phyloP scores from a whole-genome alignment of 2,888 invertebrate species.

The Thera obeliscata region DNA sequence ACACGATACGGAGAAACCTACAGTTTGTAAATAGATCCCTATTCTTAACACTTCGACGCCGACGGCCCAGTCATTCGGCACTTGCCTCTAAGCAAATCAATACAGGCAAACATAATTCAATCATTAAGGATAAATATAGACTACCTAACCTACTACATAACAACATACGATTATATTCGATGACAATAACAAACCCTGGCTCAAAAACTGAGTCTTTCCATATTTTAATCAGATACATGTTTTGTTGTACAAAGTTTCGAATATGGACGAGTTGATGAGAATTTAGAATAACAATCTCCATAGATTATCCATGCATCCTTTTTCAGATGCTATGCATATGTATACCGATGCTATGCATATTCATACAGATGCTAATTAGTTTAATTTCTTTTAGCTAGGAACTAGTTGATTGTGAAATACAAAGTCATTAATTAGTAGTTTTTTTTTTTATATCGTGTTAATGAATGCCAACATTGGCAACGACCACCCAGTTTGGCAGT shows the following conservation, averaged over 20 bases:
- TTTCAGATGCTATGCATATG: background rate
- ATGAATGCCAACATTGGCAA: conserved; percentile 21
- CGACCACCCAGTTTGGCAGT: conserved; percentile 17
- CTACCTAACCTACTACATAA: background rate
- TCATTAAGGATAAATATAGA: background rate
- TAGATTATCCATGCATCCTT: conserved; percentile 2
- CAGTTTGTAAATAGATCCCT: conserved; percentile 61
- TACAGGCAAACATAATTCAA: conserved; percentile 18
- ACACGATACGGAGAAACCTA: conserved; percentile 59
- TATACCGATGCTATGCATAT: conserved; percentile 3
- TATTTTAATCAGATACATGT: conserved; percentile 17
- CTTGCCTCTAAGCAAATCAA: conserved; percentile 26
- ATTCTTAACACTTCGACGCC: conserved; percentile 45
- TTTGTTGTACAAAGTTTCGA: conserved; percentile 21
- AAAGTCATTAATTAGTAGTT: conserved; percentile 25
- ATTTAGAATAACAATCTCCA: conserved; percentile 16
- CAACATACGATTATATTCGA: background rate
- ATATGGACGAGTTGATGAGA: conserved; percentile 22
- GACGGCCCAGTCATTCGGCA: conserved; percentile 37
- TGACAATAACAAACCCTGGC: background rate
- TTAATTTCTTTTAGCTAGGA: conserved; percentile 21
- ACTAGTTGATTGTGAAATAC: conserved; percentile 34
- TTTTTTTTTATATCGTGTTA: conserved; percentile 35
- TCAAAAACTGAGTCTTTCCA: conserved; percentile 11
- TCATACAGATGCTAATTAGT: conserved; percentile 17